Base-by-base conservation (phyloP, 1,140 invertebrate species). In the Saccostrea glomerata region DNA sequence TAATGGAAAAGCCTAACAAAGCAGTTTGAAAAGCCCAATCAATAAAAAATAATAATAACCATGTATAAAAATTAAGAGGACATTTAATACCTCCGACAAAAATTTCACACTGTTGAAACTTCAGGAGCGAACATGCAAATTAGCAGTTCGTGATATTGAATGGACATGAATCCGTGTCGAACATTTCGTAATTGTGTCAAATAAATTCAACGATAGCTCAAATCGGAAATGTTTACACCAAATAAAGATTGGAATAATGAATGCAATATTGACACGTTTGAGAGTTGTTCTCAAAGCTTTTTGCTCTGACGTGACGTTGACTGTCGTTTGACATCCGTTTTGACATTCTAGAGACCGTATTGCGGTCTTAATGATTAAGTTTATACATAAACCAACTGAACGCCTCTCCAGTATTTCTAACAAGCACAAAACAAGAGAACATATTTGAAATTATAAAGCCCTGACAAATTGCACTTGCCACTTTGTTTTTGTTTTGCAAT, bases 241-340 rank as follows among this genome's bases (percentile, higher is more conserved):
- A 77, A 36, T 77, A 77, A 77, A 77, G 70, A 77, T 12, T 23
- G 25, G 25, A 36, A 77, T 77, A 77, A 77, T 77, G 70, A 77
- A 77, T 77, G 70, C 70, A 77, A 77, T 77, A 77, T 77, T 77
- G 70, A 77, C 70, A 77, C 70, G 70, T 77, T 77, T 77, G 70
- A 77, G 70, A 77, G 70, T 77, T 77, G 70, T 77, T 77, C 70
- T 25, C 23, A 77, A 77, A 77, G 70, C 70, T 77, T 77, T 77
- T 36, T 23, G 23, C 23, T 30, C 25, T 77, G 70, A 36, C 70
- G 70, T 77, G 70, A 77, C 70, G 70, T 36, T 77, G 70, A 15
- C 23, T 30, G 25, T 30, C 11, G 70, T 63, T n/a, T 63, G 58
- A 63, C 58, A 63, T 63, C 58, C 58, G 58, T 63, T 77, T 77